Percentiles rank a stretch among this genome's conserved stretches.
These are phyloP conservation scores for Vanessa tameamea DNA, from an alignment of 1,140 invertebrate genomes.

Conservation along the genomic window DNA sequence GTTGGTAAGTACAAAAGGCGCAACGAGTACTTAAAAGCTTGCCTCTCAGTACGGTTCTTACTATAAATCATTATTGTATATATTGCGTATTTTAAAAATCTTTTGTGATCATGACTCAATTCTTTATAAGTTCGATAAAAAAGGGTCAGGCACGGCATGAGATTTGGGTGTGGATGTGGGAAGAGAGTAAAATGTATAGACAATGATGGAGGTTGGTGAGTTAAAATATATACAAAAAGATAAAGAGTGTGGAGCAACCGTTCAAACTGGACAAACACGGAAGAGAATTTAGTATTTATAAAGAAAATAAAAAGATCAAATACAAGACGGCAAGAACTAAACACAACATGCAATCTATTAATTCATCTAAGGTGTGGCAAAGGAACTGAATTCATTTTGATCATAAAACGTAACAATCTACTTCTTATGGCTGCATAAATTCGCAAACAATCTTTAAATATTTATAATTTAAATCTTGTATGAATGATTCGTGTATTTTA, in stretches of 20 bases:
- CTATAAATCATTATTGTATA: slow-evolving; percentile 37
- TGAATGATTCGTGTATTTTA: slow-evolving; percentile 69
- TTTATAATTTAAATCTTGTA: slow-evolving; percentile 61
- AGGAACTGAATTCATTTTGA: slow-evolving; percentile 76
- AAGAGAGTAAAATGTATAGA: slow-evolving; percentile 63
- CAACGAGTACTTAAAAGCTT: slow-evolving; percentile 59
- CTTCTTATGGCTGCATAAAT: slow-evolving; percentile 64
- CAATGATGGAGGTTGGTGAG: slow-evolving; percentile 70
- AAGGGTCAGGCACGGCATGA: slow-evolving; percentile 58
- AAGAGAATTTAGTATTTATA: slow-evolving; percentile 39
- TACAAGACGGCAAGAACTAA: slow-evolving; percentile 55
- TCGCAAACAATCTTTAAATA: slow-evolving; percentile 66
- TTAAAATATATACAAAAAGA: slow-evolving; percentile 45
- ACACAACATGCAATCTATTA: slow-evolving; percentile 68
- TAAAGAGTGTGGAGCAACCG: slow-evolving; percentile 53
- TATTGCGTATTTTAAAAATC: slow-evolving; percentile 30
- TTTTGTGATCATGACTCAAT: slow-evolving; percentile 51
- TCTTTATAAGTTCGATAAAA: slow-evolving; percentile 68
- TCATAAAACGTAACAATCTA: slow-evolving; percentile 66
- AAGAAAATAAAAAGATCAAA: slow-evolving; percentile 56
- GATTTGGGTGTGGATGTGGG: slow-evolving; percentile 50
- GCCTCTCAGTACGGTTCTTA: slow-evolving; percentile 59
- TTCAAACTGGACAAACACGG: slow-evolving; percentile 48
- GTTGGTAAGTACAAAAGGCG: slow-evolving; percentile 33
- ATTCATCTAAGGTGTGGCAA: slow-evolving; percentile 80